Evolutionary conservation across 2,888 invertebrate species (phyloP), one percentile per base, ranked within the genome.

Genomic region (Sminthurinus aureus): DNA sequence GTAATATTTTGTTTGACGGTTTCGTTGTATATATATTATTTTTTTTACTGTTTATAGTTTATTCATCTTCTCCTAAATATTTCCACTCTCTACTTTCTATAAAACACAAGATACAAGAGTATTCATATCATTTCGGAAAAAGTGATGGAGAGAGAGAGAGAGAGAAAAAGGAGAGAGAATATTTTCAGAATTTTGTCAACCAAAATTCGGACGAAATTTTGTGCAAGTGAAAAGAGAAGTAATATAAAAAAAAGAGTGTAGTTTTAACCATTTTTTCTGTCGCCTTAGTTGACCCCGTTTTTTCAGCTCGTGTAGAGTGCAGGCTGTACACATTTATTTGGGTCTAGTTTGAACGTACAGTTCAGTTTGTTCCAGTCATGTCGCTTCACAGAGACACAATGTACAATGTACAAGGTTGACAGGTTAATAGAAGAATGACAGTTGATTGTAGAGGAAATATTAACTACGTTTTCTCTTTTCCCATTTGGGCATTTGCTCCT

Each of bases 381-480:
- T 38, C 38, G 6, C 38, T 38, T 38, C 6, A 6, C 6, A 38
- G 38, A 38, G 1, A 6, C 6, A 38, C 38, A 38, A 38, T 38
- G 38, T 38, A 38, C 38, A 38, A 38, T 38, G 38, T 38, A 6
- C 6, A 8, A 20, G 24, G 15, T 24, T 13, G 71, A 71, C 71
- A 71, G 71, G 71, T 71, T 71, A 26, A 26, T 26, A 26, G 71
- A 26, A 71, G 71, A 24, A 26, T 71, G 71, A 71, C 71, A 71
- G 71, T 71, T 71, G 71, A 69, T n/a, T 20, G 69, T 69, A 22
- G 22, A 22, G 22, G 20, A n/a, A 69, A 69, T 69, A 69, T 69
- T 69, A 69, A 69, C 69, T 69, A 69, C 9, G 58, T 58, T 58
- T 22, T 20, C 69, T 69, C 69, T 69, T 20, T 20, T 69, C 69